Evolutionary conservation across 2,797 vertebrate genomes (phyloP), one percentile per base, ranked within the genome.

Genomic region (Telmatherina bonti): DNA sequence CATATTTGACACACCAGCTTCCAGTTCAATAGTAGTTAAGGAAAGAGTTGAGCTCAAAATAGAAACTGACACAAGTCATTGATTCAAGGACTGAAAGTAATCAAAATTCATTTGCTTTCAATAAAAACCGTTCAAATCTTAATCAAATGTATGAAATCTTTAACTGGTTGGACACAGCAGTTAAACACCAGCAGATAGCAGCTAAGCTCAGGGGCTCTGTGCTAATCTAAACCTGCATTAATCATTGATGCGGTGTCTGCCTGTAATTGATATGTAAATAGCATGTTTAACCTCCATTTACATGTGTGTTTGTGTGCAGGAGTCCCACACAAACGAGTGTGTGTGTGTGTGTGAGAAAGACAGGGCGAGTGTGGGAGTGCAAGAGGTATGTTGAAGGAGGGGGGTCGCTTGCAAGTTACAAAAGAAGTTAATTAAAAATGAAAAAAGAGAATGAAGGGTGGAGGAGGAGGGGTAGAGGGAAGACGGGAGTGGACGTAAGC

Each of bases 381-480:
- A 82, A 67, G 88, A 90, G 85, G 86, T 82, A 82, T 81, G 83
- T 82, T 77, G 87, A 41, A 72, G 82, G 67, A 53, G 77, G 26
- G 79, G 74, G 76, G 78, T 78, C 7, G 82, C 79, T 66, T 82
- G 78, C 83, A 88, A 90, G 85, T 91, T 91, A 92, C 90, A 92
- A 92, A 92, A 92, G 90, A 92, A 92, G 91, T 92, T 91, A 92
- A 92, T 92, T 92, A 92, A 91, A 91, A 91, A 90, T 88, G 84
- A 91, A 91, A 88, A 92, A 88, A 87, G 74, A 73, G 76, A 78
- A 65, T 1, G 67, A 53, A 61, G 56, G 66, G 60, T 47, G 24
- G 57, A 47, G 59, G 57, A 47, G 67, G 60, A 13, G 36, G 31
- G 35, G 55, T 38, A 47, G 80, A 30, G 62, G 72, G 57, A 66